A percentile compares a stretch with the other conserved stretches of the same genome.
phyloP scores from a whole-genome alignment of 2,888 invertebrate genomes.

The Neocrepidodera transversa region DNA sequence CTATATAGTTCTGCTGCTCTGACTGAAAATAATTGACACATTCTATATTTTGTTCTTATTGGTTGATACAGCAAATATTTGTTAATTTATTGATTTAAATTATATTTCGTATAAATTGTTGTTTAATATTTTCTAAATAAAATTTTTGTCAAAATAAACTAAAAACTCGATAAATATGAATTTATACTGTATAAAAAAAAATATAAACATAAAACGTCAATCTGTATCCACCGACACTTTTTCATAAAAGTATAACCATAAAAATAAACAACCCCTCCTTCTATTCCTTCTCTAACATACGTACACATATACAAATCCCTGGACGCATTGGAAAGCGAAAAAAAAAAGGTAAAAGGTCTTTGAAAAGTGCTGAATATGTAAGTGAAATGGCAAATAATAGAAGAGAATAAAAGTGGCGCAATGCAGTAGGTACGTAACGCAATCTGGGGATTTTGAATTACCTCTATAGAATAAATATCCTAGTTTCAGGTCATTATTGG shows the following conservation, averaged over 20 bases:
- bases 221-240: neutral
- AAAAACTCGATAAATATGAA: too few relatives aligned
- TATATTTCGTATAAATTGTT: too few relatives aligned
- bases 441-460: neutral
- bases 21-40: too few relatives aligned
- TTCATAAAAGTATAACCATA: neutral
- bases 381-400: constrained; percentile 3
- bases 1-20: too few relatives aligned
- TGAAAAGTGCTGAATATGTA: constrained; percentile 10
- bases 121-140: too few relatives aligned
- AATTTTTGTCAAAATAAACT: too few relatives aligned
- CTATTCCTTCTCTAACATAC: too few relatives aligned
- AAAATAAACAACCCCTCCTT: neutral
- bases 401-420: constrained; percentile 6
- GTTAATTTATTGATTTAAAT: too few relatives aligned
- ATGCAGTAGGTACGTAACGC: constrained; percentile 11
- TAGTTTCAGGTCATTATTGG: constrained; percentile 1
- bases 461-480: neutral
- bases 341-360: constrained; percentile 11
- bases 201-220: neutral
- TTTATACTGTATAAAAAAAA: too few relatives aligned
- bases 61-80: too few relatives aligned
- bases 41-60: too few relatives aligned
- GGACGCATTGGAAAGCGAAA: constrained; percentile 1
- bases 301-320: too few relatives aligned